Evolutionary conservation across 37 sponge, comb jelly and placozoan species (phyloP), one percentile per base, ranked within the genome.

Genomic region (Amphimedon queenslandica): DNA sequence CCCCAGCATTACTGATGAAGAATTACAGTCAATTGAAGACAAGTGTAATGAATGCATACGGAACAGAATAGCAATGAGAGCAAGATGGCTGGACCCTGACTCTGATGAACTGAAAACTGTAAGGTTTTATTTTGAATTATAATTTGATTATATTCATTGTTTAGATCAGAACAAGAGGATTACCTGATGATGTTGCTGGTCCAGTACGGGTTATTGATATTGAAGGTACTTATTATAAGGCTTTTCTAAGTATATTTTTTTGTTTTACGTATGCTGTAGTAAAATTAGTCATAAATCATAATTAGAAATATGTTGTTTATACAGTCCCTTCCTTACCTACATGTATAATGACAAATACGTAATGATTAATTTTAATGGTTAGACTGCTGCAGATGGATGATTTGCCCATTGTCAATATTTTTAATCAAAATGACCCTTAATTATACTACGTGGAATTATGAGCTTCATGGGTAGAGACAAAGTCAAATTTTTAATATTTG

Each of bases 181-280:
- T 98, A 16, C 99, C 99, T 64, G 95, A 87, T 77, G 95, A 94
- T 47, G 84, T 88, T 72, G 90, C 76, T 16, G 99, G 98, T 1
- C 58, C 79, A 24, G 89, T 98, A 20, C 64, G 99, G 42, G 95
- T 98, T 36, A 85, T 98, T 60, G 95, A 98, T 51, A 98, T 98
- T 31, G 73, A 79, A 73, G 96, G 92, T 68, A 77, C 87, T 4
- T 83, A 87, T 67, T 66, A 72, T 13, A 91, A n/a, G n/a, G n/a
- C n/a, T n/a, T n/a, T n/a, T n/a, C n/a, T n/a, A n/a, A n/a, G n/a
- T n/a, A n/a, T n/a, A n/a, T n/a, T n/a, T n/a, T n/a, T n/a, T n/a
- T n/a, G n/a, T n/a, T n/a, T n/a, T n/a, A n/a, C n/a, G n/a, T n/a
- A n/a, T n/a, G n/a, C n/a, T n/a, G n/a, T n/a, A n/a, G n/a, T n/a